Evolutionary conservation across 37 sponge, comb jelly and placozoan genomes (phyloP), one percentile per base, ranked within the genome.

Genomic region (Cliona cf. orientalis): DNA sequence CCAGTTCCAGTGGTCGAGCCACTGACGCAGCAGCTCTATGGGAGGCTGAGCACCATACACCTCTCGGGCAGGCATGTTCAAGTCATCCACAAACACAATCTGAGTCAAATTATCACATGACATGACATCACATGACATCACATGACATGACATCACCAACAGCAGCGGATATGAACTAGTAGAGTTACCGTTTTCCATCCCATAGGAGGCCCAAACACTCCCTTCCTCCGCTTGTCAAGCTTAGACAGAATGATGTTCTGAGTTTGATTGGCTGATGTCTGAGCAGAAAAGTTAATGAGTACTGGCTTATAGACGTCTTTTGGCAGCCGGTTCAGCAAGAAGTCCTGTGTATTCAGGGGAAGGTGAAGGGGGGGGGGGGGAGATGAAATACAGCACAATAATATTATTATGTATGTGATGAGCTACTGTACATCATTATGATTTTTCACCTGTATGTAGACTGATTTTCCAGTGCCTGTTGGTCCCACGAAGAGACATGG

Each of bases 181-280:
- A 36, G 28, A 31, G 90, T 89, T 36, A 95, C 92, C 33, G 95
- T 94, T 60, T 87, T 95, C 94, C 90, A 85, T 14, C 99, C 99
- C 58, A 96, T 78, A 9, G 99, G 99, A 62, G 99, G 99, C 33
- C 99, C 99, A 77, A 89, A 98, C 3, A 98, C 88, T 60, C 99
- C 99, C 75, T 98, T 98, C 23, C 99, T 84, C 28, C 99, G 76
- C 89, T 96, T 98, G 81, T 98, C 99, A 80, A 98, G 81, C 78
- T 98, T 98, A 62, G 97, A 94, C 79, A 98, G 71, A 84, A 98
- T 91, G 72, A 98, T 98, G 80, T 96, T 88, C 76, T 98, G 99
- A 2, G 99, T 98, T 76, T 98, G 99, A 42, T 94, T 98, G 66
- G 99, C 97, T 59, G 89, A 92, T 29, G 99, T 98, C 73, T 96